phyloP scores from a whole-genome alignment of 2,888 invertebrate species.

The Leucoptera coffeella region DNA sequence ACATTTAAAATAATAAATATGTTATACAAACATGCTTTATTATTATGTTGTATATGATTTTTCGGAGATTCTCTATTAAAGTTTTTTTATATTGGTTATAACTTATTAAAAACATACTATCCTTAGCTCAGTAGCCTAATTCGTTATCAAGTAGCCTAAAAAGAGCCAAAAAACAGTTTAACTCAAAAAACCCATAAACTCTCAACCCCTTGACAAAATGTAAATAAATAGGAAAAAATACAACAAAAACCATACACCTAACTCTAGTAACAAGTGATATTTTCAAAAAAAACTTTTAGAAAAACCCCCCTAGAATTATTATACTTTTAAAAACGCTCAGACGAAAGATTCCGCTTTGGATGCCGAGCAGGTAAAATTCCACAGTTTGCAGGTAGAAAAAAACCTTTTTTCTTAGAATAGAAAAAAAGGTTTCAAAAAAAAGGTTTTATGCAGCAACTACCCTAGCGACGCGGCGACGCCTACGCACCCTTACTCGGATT shows the following conservation, averaged over 20 bases:
- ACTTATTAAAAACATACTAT: too few relatives aligned
- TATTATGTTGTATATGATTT: too few relatives aligned
- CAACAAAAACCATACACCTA: conserved; percentile 3
- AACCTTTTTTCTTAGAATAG: conserved; percentile 29
- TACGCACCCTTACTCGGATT: conserved; percentile 1
- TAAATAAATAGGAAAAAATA: not conserved
- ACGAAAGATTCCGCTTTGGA: conserved; percentile 37
- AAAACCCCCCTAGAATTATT: conserved; percentile 1
- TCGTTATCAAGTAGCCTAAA: too few relatives aligned
- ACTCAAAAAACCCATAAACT: not conserved
- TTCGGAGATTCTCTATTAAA: too few relatives aligned
- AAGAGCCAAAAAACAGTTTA: too few relatives aligned
- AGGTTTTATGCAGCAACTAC: conserved; percentile 40
- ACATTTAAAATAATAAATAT: too few relatives aligned
- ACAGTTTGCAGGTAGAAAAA: conserved; percentile 49
- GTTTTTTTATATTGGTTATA: too few relatives aligned
- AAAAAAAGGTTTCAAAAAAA: conserved; percentile 28
- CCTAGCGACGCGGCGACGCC: conserved; percentile 35
- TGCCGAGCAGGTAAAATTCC: conserved; percentile 29
- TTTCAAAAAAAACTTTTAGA: conserved; percentile 2
- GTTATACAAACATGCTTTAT: too few relatives aligned
- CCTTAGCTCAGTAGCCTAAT: too few relatives aligned
- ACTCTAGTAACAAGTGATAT: conserved; percentile 3
- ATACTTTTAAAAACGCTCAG: conserved; percentile 1
- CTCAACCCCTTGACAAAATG: not conserved